These are phyloP conservation scores for Epizoanthus ramosus DNA, from an alignment of 92 coral and sea anemone genomes.

Conservation along the genomic window DNA sequence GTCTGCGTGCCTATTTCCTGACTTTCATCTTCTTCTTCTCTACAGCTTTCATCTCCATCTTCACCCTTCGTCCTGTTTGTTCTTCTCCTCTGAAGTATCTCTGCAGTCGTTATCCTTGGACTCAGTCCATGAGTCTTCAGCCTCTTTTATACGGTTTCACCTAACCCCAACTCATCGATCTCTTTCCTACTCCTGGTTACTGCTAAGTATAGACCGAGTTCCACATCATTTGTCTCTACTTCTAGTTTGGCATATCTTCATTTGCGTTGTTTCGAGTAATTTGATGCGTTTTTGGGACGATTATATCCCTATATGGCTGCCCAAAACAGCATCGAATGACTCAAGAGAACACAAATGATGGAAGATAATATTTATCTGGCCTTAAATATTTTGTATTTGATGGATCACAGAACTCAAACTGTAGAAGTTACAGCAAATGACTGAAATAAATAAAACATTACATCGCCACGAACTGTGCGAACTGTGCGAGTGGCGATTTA, in stretches of 20 bases:
- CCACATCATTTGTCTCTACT: neutral
- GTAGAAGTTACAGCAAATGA: too few relatives aligned
- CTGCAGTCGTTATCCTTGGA: conserved; percentile 23
- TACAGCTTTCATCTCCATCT: conserved; percentile 9
- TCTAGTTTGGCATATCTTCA: conserved; percentile 4
- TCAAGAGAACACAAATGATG: too few relatives aligned
- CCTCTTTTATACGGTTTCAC: neutral
- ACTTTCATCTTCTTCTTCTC: neutral
- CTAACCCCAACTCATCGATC: conserved; percentile 2
- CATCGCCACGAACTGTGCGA: too few relatives aligned
- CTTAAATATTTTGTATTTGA: too few relatives aligned
- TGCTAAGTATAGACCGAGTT: neutral
- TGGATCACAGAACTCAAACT: too few relatives aligned
- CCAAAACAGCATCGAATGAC: too few relatives aligned
- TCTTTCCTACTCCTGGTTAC: conserved; percentile 25
- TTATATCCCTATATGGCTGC: too few relatives aligned
- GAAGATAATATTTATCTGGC: too few relatives aligned
- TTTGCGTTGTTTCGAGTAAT: too few relatives aligned
- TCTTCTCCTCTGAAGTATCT: conserved; percentile 7
- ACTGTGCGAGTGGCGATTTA: too few relatives aligned
- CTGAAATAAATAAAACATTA: too few relatives aligned
- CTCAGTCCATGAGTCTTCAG: conserved; percentile 2
- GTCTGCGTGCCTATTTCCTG: neutral
- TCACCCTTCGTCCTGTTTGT: neutral
- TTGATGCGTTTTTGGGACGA: too few relatives aligned